Base-by-base conservation (phyloP, 2,113 vertebrate genomes). In the Elephas maximus region DNA sequence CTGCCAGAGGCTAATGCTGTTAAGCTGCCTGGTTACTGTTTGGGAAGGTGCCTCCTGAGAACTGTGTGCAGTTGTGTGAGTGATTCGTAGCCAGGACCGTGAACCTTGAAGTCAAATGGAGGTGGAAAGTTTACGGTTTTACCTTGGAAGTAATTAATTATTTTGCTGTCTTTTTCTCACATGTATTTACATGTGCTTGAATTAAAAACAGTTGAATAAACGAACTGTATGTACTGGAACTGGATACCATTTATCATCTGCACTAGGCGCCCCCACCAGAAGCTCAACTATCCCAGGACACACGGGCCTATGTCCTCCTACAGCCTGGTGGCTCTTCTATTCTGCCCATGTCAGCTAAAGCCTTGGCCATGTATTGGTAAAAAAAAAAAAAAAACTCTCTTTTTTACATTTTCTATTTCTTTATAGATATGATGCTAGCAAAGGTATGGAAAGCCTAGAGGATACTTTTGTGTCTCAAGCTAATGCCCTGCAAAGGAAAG, bases 391-490 rank as follows among this genome's bases (percentile, higher is more conserved):
- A 37, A 37, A 37, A 37, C 37, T 37, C 73, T 91, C 63, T 45
- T 24, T 57, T 45, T 41, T 57, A 20, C 57, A n/a, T 91, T 91
- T 93, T 96, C 45, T 88, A 93, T 74, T 95, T 91, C 4, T 76
- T 85, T 94, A 14, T 90, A 99, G 99, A 92, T 99, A 99, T 0
- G 99, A 99, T 93, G 99, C 99, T 24, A 98, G 99, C 96, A 99
- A 99, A 98, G 99, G 99, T 97, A 99, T 99, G 99, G 99, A 99
- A 97, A 99, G 99, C 97, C 98, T 99, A 97, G 99, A 99, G 98
- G 99, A 99, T 60, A 99, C 99, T 0, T 99, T 99, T 98, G 99
- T 99, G 57, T 99, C 99, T 74, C 99, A 99, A 93, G 99, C 99
- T 94, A 99, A 99, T 0, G 99, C 99, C 5, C 97, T 99, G 97